Conservation (phyloP, 2,888 invertebrate species). For the Phasia obesa region DNA sequence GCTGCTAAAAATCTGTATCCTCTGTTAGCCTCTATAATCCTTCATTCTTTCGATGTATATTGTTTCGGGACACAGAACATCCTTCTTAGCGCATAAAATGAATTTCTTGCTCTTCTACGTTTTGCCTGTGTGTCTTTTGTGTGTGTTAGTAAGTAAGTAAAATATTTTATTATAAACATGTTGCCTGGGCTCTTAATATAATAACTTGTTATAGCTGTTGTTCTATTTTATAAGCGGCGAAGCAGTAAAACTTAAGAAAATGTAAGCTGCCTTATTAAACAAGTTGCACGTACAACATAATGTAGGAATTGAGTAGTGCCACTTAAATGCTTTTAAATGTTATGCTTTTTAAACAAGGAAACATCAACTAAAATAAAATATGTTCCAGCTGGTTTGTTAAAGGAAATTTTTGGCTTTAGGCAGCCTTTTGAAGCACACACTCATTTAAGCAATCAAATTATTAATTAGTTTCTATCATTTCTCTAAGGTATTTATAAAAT, state of each 20-base stretch:
- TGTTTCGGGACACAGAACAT: neutral
- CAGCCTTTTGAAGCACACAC: no score
- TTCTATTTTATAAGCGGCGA: neutral
- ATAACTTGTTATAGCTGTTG: neutral
- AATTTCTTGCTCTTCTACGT: neutral
- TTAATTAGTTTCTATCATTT: no score
- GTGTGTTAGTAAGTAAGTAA: neutral
- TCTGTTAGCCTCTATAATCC: conserved; percentile 11
- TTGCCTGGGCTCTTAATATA: neutral
- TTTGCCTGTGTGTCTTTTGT: neutral
- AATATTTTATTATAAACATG: conserved; percentile 1
- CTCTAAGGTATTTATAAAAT: no score
- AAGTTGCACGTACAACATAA: neutral
- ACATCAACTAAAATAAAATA: no score
- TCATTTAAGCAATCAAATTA: no score
- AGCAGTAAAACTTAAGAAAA: neutral
- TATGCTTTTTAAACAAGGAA: no score
- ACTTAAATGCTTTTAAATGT: neutral
- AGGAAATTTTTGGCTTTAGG: no score
- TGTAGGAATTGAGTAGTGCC: neutral
- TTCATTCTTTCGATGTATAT: conserved; percentile 5
- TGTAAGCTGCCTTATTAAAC: neutral
- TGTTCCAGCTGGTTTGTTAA: no score
- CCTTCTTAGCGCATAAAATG: neutral
- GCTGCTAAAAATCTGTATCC: conserved; percentile 39